Conservation (phyloP, 1,140 invertebrate species). For the Lysiphlebus fabarum region DNA sequence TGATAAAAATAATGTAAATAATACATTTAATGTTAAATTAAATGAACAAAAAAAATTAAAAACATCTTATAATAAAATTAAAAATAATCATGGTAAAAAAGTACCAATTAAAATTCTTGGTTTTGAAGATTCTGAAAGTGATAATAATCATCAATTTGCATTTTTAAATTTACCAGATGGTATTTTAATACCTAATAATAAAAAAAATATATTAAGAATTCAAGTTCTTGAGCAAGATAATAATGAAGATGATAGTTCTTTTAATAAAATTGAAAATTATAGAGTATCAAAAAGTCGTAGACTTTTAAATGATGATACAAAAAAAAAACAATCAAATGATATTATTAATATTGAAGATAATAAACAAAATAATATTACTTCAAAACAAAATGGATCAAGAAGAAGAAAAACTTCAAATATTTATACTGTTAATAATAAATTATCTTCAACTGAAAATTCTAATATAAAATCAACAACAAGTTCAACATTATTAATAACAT, state of each 20-base stretch:
- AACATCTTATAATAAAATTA: background rate
- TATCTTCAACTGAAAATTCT: slow-evolving; percentile 1
- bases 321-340: background rate
- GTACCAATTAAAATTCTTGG: slow-evolving; percentile 32
- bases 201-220: slow-evolving; percentile 26
- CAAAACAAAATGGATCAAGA: slow-evolving; percentile 13
- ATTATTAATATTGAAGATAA: background rate
- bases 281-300: background rate
- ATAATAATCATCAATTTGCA: slow-evolving; percentile 27
- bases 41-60: background rate
- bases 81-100: slow-evolving; percentile 16
- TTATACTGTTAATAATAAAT: background rate
- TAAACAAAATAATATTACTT: background rate
- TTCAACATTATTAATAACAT: slow-evolving; percentile 11
- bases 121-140: slow-evolving; percentile 27
- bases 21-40: background rate
- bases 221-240: slow-evolving; percentile 23
- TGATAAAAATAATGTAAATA: background rate
- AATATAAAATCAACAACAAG: slow-evolving; percentile 28
- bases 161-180: slow-evolving; percentile 31
- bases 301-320: background rate
- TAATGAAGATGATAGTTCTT: background rate
- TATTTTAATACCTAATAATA: slow-evolving; percentile 24
- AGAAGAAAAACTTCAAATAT: slow-evolving; percentile 11
- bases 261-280: background rate